Evolutionary conservation across 1,140 invertebrate species (phyloP), one percentile per base, ranked within the genome.

Genomic region (Riptortus pedestris): DNA sequence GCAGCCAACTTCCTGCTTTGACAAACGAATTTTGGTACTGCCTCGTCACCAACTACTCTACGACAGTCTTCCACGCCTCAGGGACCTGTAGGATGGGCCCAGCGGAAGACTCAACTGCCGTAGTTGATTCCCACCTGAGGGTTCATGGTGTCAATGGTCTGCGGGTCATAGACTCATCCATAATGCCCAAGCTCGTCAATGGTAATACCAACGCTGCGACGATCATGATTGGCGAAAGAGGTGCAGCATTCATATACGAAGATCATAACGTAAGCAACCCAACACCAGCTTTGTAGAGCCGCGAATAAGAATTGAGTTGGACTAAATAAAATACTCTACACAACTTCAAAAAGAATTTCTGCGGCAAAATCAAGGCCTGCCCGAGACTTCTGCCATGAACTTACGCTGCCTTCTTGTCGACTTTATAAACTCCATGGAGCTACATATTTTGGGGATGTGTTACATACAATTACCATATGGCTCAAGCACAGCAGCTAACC

Each of bases 11-110:
- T 7, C 24, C 51, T 0, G 3, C 5, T n/a, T 20, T 22, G 2
- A 18, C 28, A 3, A 28, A 43, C 2, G 80, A 81, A 2, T 92
- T 91, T 69, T 83, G 88, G 71, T 71, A 75, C 66, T 84, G 83
- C 69, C 79, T 78, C 64, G 68, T 81, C 2, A 73, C 72, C 66
- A 77, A 82, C 71, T 74, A 80, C 43, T 75, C 77, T 0, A 71
- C 77, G 16, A 77, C 78, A 0, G 70, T 78, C 12, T 80, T 78
- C 66, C 80, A 82, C 72, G 79, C 79, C 26, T 73, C 74, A 0
- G 79, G 81, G 0, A 80, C 79, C 11, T 79, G 79, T 67, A 80
- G 78, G 71, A 83, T 84, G 82, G 82, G 81, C 16, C 71, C 74
- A 0, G 43, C 63, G 0, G 69, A 59, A 26, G 79, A 81, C 67